Base-by-base conservation (phyloP, 1,140 invertebrate species). In the Saccostrea glomerata region DNA sequence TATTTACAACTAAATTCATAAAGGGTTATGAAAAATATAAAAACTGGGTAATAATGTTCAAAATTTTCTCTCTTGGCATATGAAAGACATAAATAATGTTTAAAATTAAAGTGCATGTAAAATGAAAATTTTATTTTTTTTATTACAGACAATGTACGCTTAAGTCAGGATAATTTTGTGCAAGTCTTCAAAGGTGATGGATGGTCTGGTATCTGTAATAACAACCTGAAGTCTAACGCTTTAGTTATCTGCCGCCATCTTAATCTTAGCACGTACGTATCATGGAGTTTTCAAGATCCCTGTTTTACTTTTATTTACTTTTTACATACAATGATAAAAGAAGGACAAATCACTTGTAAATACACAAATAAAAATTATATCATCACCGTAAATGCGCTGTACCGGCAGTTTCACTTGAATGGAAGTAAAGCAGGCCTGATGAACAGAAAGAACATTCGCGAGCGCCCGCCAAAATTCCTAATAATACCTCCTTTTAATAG, bases 141-240 rank as follows among this genome's bases (percentile, higher is more conserved):
- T 77, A 2, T 73, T 25, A 77, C 70, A 77, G 70, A 77, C 11
- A 77, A 77, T 77, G 70, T 77, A 11, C 70, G 70, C 13, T 15
- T 77, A 25, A 17, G 12, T 30, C 6, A 11, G 7, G 70, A 77
- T 11, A 36, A 36, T 1, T 2, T 30, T 36, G 70, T 77, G 13
- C 11, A 77, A 25, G 12, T 77, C 0, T 77, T 77, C 25, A 25
- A 15, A 77, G 25, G 7, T 23, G 30, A 30, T 36, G 70, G 70
- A 30, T 77, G 70, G 70, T 15, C 30, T 4, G 23, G 25, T 30
- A 25, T 30, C 25, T 77, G 70, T 30, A 77, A 25, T 30, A 17
- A 77, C 70, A 77, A 25, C 13, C 12, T 15, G 15, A 77, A 15
- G 30, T 5, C 30, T 11, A 77, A 77, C 15, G 70, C 70, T 36